Base-by-base conservation (phyloP, 2,113 vertebrate species). In the Oncorhynchus kisutch region DNA sequence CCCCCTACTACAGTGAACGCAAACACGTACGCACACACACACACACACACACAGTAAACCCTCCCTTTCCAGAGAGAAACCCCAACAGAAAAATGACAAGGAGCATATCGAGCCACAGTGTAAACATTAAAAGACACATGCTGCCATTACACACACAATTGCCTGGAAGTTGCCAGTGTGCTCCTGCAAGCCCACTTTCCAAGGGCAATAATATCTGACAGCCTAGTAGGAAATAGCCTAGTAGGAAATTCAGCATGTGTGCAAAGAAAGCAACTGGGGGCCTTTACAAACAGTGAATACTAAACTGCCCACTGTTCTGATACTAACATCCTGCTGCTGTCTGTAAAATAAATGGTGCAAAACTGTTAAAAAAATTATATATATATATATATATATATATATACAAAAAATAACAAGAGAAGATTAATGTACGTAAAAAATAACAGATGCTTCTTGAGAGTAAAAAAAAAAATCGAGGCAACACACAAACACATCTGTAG, bases 191-290 rank as follows among this genome's bases (percentile, higher is more conserved):
- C 86, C 88, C 82, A 89, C 85, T 93, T 92, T 91, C 89, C 90
- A 92, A 92, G 76, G 31, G 66, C 75, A 76, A 89, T 92, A 88
- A 88, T 88, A 86, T 90, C 86, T 86, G 76, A 86, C 76, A 87
- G 85, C 78, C 82, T n/a, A n/a, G n/a, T 82, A 81, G 82, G 83
- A 91, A 82, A 87, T 82, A n/a, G n/a, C n/a, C n/a, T n/a, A n/a
- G n/a, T 82, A 81, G 82, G 83, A 91, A 82, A 87, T 82, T 78
- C 75, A 80, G 81, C 57, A 20, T 57, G 64, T 69, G 59, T 70
- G 62, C 66, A 51, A 73, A 73, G 49, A 78, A 73, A 24, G 9
- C 69, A 29, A 74, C 74, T 65, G 1, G 67, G 78, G 79, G 75
- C 74, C 75, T 79, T 48, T n/a, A 67, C 75, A 69, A 78, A 77